These are phyloP conservation scores for Pygmarrhopalites habei DNA, from an alignment of 1,140 invertebrate species.

Conservation along the genomic window DNA sequence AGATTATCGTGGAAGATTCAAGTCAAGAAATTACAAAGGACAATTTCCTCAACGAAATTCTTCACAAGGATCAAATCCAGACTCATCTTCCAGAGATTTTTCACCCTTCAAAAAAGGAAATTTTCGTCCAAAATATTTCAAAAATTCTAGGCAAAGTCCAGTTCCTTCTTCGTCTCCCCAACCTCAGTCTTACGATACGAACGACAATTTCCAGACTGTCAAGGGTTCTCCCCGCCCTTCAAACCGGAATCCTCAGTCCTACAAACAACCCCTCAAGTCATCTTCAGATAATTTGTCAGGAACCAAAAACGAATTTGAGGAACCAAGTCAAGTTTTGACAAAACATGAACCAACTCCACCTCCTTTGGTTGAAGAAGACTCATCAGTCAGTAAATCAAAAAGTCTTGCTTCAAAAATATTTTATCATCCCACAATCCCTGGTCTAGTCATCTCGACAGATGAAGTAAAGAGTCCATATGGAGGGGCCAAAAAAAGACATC, in stretches of 20 bases:
- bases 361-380: no score
- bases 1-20: neutral
- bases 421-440: constrained; percentile 31
- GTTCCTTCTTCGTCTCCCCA: neutral
- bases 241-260: neutral
- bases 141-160: no score
- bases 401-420: no score
- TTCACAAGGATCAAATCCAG: no score
- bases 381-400: no score
- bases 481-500: no score
- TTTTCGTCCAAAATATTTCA: neutral
- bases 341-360: no score
- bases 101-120: neutral
- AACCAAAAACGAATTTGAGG: neutral
- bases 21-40: neutral
- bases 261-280: neutral
- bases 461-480: neutral
- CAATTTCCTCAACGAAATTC: neutral
- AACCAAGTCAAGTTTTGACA: neutral
- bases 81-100: no score
- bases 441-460: constrained; percentile 15
- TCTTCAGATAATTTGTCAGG: neutral
- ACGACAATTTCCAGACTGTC: neutral
- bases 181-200: neutral
- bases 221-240: neutral